Evolutionary conservation across 2,888 invertebrate species (phyloP), one percentile per base, ranked within the genome.

Genomic region (Chaetogeoica ovagalla): DNA sequence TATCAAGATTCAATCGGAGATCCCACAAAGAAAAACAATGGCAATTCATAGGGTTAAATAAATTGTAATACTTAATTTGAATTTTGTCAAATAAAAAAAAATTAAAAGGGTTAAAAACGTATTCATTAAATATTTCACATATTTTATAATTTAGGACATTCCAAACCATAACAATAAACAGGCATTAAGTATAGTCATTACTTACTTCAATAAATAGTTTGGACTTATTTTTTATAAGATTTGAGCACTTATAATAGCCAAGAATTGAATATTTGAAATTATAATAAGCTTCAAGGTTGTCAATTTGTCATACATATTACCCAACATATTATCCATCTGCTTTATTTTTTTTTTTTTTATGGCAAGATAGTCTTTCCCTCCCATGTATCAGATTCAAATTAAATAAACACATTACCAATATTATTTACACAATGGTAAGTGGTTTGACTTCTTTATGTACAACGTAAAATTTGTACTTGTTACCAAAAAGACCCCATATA

Each of bases 401-500:
- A 79, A 71, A 71, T 70, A 39, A 70, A 70, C 52, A 82, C 60
- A 73, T 52, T 21, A 43, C 48, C 48, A 59, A 48, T 55, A 48
- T 55, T 88, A 91, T 30, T 66, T 75, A 75, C 84, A 91, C 91
- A 82, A 90, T 90, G 83, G 92, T 89, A 82, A 91, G 88, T 82
- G 90, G 90, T 86, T 91, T 90, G 76, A 93, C 88, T 87, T 96
- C 95, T 87, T 98, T 98, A 87, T 96, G 95, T 75, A 98, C 97
- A 85, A 98, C 93, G 87, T 97, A 98, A 88, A 98, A 98, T 87
- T 95, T 95, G 88, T 97, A 94, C 88, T 98, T 98, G 85, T 96
- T 94, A 21, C 96, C 96, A 84, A 96, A 90, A 60, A 97, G 89
- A 59, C 97, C 97, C 94, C 97, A 96, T 83, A 97, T 90, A 57